A percentile compares a stretch with the other conserved stretches of the same genome.
Conservation (phyloP, 2,113 vertebrate species). For the Beaufortia kweichowensis region DNA sequence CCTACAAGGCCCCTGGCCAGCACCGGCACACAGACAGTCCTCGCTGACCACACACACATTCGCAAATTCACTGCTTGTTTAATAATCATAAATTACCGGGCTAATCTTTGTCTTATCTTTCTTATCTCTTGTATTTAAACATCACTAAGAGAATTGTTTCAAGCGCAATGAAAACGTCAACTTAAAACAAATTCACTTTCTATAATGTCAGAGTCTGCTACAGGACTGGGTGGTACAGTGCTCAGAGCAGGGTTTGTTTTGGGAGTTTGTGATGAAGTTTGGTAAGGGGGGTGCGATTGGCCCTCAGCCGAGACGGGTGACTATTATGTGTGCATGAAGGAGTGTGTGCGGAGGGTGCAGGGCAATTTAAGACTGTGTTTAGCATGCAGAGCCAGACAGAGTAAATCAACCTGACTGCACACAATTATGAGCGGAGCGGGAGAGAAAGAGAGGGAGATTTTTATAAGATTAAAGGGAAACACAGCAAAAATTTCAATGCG, state of each 20-base stretch:
- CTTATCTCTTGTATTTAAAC: constrained; percentile 12
- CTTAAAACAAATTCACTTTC: not conserved
- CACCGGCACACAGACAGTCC: constrained; percentile 38
- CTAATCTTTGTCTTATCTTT: not conserved
- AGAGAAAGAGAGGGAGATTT: constrained; percentile 4
- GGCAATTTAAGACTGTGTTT: constrained; percentile 55
- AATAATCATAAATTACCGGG: not conserved
- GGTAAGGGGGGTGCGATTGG: constrained; percentile 35
- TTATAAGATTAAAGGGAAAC: not conserved
- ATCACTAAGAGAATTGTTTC: not conserved
- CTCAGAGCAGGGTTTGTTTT: constrained; percentile 23
- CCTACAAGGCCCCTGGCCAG: constrained; percentile 49
- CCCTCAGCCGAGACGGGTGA: constrained; percentile 31
- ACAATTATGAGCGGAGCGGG: constrained; percentile 30
- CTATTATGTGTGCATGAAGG: constrained; percentile 54
- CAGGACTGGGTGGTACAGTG: constrained; percentile 6
- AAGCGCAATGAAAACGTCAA: not conserved
- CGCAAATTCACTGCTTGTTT: constrained; percentile 9
- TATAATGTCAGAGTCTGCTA: not conserved
- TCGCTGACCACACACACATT: constrained; percentile 42
- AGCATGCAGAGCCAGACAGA: constrained; percentile 55
- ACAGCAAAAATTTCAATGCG: constrained; percentile 33
- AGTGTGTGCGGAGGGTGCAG: constrained; percentile 43
- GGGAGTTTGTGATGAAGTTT: constrained; percentile 40
- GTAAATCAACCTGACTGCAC: constrained; percentile 51